Base-by-base conservation (phyloP, 2,797 vertebrate species). In the Agapornis canus region DNA sequence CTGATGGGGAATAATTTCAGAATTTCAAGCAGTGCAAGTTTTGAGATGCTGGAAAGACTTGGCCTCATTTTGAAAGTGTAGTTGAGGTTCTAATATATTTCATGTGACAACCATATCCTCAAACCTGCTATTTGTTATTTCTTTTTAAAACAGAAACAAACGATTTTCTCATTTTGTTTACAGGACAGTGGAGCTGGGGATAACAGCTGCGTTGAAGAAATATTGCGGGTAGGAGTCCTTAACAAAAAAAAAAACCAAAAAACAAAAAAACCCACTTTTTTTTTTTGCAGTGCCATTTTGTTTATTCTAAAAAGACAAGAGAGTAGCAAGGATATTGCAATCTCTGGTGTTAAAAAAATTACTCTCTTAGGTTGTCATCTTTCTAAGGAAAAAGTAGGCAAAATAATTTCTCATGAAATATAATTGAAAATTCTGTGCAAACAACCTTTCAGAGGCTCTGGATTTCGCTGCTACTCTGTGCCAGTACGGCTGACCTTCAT, bases 151-250 rank as follows among this genome's bases (percentile, higher is more conserved):
- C 81, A 92, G 54, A 95, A 94, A 69, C 85, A 91, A 88, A 90
- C 82, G 57, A 13, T 94, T 90, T 95, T 95, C 65, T 90, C 57
- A n/a, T 92, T 97, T 97, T 97, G 78, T 92, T 98, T 98, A 92
- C 97, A 98, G 98, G 98, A 97, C 77, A 96, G 64, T 92, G 97
- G 97, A 96, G 73, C 97, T 89, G 97, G 95, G 96, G 98, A 98
- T 94, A 98, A 98, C 97, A 98, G 96, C 97, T 98, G 98, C 96
- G 97, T 98, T 90, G 98, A 98, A 97, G 98, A 98, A 97, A 98
- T 98, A 96, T 83, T 98, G 75, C 97, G 97, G 98, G 98, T 98
- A 98, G 96, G 98, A 93, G 82, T 90, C 66, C 90, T 90, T 95
- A 80, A 84, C 93, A 76, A 39, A 52, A 35, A 35, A 57, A 56